Conservation (phyloP, 1,140 invertebrate species). For the Zeugodacus cucurbitae region DNA sequence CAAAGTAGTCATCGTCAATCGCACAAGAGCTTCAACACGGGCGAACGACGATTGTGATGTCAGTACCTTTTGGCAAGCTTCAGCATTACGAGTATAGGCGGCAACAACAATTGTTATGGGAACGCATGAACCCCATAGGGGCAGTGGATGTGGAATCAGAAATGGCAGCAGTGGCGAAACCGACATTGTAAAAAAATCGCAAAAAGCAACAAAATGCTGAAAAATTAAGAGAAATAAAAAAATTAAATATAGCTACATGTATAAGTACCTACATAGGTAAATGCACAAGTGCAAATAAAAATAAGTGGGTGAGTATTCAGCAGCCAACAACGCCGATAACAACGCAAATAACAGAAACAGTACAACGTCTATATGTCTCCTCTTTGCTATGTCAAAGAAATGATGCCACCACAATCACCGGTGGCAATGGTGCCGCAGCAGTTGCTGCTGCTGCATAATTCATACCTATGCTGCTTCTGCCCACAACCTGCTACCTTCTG, state of each 20-base stretch:
- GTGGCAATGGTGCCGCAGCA: neutral
- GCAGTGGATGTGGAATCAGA: constrained; percentile 10
- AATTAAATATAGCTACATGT: neutral
- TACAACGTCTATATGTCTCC: neutral
- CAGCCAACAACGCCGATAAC: constrained; percentile 26
- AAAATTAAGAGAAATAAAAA: constrained; percentile 1
- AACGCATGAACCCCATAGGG: neutral
- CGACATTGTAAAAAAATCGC: constrained; percentile 2
- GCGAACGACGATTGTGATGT: constrained; percentile 33
- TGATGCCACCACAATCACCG: constrained; percentile 30
- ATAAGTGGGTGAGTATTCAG: constrained; percentile 22
- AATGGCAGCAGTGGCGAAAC: constrained; percentile 15
- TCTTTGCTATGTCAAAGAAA: neutral
- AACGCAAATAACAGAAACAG: constrained; percentile 15
- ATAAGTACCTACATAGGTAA: neutral
- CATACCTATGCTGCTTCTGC: neutral
- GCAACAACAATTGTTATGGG: constrained; percentile 15
- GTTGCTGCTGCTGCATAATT: constrained; percentile 25
- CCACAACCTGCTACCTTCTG: constrained; percentile 16
- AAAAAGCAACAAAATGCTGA: neutral
- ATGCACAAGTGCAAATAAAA: neutral
- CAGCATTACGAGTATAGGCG: constrained; percentile 14
- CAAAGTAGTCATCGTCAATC: constrained; percentile 35
- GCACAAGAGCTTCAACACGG: constrained; percentile 12
- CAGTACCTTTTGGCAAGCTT: constrained; percentile 36